Evolutionary conservation across 1,140 invertebrate species (phyloP), one percentile per base, ranked within the genome.

Genomic region (Caligus rogercresseyi): DNA sequence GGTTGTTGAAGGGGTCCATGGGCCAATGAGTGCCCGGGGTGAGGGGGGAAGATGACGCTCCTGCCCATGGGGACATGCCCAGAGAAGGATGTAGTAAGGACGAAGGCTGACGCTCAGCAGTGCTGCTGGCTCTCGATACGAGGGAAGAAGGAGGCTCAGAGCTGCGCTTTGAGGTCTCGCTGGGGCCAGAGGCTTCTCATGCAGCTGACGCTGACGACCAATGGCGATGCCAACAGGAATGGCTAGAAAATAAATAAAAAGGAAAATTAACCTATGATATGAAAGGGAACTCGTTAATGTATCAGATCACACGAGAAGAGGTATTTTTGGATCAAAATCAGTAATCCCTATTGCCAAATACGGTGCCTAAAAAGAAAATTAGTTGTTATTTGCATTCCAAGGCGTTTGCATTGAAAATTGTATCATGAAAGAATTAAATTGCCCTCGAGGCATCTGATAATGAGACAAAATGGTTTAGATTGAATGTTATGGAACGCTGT

Each of bases 171-270:
- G 7, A 11, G 31, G 31, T 11, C 7, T 43, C 31, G 31, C n/a
- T 43, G 31, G n/a, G 7, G 7, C 31, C n/a, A n/a, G 31, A 43
- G 31, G 31, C 31, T 43, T 43, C 31, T 43, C 31, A 43, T 43
- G 13, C 18, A 24, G 57, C 23, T 60, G 57, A 13, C 57, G 25
- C 25, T 60, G 57, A 18, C 57, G 1, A 31, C 57, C 57, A 60
- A 60, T 60, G 15, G 57, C 57, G 15, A 60, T 60, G 23, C 57
- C 57, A 14, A 60, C 57, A 60, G 57, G 57, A 25, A 60, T 60
- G 57, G 57, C 53, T 19, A 20, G 31, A 43, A 43, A 43, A 60
- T 60, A 26, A 26, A 13, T 19, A 20, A n/a, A 43, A 43, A 43
- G 7, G n/a, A 43, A 43, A 43, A 43, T 43, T 43, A 43, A 43